Base-by-base conservation (phyloP, 2,888 invertebrate genomes). In the Bursaphelenchus okinawaensis region DNA sequence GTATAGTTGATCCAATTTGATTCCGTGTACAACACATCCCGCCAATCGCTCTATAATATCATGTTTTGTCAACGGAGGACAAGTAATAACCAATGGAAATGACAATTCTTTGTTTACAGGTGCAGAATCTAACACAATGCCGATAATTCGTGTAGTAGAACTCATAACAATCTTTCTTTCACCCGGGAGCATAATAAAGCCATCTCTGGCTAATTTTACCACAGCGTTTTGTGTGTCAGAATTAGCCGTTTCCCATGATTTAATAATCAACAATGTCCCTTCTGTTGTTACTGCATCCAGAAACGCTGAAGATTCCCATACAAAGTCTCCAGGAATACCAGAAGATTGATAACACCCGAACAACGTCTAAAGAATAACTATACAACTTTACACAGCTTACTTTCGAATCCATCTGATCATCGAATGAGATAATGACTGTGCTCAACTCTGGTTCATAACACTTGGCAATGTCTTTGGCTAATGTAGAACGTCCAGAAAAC, bases 391-490 rank as follows among this genome's bases (percentile, higher is more conserved):
- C 4, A 62, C 54, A 20, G 16, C 58, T 7, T 54, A 86, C 91
- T 84, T 94, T 91, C 61, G 93, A 90, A 83, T 98, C 96, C 1
- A 93, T 93, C 84, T 98, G 93, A 84, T 96, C 95, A 7, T 95
- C 93, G 28, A 98, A 86, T 81, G 98, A 96, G 26, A 98, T 89
- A 83, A 92, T 91, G 68, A 51, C 27, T 16, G 50, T 19, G 16
- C 16, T 59, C 40, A 31, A 19, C 7, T 7, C 1, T 2, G 60
- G 61, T 9, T 52, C 92, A 91, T 1, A 91, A 71, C 89, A 85
- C n/a, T 86, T 84, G 0, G 93, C 93, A 66, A 94, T 85, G 83
- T 91, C 89, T 80, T 93, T 91, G 9, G 94, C 89, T 4, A 95
- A 83, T 0, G 89, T 88, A 0, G 95, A 93, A 86, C 98, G 98